Evolutionary conservation across 2,797 vertebrate species (phyloP).

Genomic region (Neosilurus hyrtlii): DNA sequence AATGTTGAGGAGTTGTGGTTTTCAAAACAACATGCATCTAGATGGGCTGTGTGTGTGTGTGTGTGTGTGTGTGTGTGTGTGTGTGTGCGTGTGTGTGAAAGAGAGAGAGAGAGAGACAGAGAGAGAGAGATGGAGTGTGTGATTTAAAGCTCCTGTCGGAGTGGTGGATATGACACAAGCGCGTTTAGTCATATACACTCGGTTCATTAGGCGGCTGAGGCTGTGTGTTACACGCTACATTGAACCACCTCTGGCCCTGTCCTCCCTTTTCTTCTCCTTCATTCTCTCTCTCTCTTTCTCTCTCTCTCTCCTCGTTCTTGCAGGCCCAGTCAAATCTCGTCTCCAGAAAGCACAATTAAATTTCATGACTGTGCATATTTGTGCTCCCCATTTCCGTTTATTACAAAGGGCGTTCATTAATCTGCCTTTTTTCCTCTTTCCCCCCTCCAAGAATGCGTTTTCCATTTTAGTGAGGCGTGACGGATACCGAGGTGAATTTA

Average conservation of each 20-base stretch:
- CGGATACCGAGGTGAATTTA: slow-evolving; percentile 80
- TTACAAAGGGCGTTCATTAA: slow-evolving; percentile 85
- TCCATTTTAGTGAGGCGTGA: slow-evolving; percentile 80
- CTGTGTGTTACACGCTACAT: slow-evolving; percentile 81
- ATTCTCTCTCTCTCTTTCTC: slow-evolving; percentile 52
- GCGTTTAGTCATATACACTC: slow-evolving; percentile 82
- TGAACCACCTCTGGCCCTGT: slow-evolving; percentile 78
- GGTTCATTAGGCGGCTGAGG: slow-evolving; percentile 87
- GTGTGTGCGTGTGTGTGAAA: slow-evolving; percentile 6
- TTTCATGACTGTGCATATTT: slow-evolving; percentile 88
- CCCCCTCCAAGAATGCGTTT: slow-evolving; percentile 69
- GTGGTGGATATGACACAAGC: slow-evolving; percentile 77
- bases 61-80: neutral
- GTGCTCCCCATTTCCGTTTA: slow-evolving; percentile 79
- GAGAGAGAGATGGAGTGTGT: too few species aligned
- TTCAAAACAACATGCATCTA: neutral
- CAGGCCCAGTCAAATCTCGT: slow-evolving; percentile 73
- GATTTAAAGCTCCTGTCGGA: slow-evolving; percentile 59
- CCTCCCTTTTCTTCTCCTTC: slow-evolving; percentile 62
- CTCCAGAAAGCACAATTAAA: slow-evolving; percentile 84
- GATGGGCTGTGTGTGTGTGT: neutral
- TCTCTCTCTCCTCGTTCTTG: slow-evolving; percentile 64
- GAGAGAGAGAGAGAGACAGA: slow-evolving; percentile 17
- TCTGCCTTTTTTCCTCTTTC: slow-evolving; percentile 60
- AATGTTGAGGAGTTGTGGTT: neutral